phyloP scores from a whole-genome alignment of 2,797 vertebrate genomes.

The Gadopsis bispinosus region DNA sequence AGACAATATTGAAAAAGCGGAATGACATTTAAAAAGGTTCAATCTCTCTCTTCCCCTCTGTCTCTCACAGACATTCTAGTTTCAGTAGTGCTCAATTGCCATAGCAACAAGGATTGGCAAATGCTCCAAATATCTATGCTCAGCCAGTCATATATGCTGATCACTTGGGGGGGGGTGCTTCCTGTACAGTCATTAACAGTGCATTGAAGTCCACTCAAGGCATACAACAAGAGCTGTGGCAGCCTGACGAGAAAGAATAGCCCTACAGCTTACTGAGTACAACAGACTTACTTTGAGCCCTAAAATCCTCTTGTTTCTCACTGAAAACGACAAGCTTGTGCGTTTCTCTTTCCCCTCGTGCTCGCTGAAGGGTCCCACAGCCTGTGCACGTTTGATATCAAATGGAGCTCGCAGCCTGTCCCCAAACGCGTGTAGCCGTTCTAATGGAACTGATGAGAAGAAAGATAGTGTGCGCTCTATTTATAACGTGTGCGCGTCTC shows the following conservation, averaged over 20 bases:
- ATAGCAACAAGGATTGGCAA: conserved; percentile 74
- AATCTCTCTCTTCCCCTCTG: conserved; percentile 1
- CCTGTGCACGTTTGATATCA: not conserved
- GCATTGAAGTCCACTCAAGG: conserved; percentile 32
- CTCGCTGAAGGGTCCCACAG: not conserved
- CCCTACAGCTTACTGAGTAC: fast-evolving
- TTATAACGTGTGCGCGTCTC: conserved; percentile 67
- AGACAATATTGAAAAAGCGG: not conserved
- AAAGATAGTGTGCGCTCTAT: conserved; percentile 45
- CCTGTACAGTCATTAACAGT: not conserved
- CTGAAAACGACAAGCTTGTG: not conserved
- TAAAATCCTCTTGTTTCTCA: not conserved
- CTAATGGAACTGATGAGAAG: not conserved
- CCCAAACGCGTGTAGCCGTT: not conserved
- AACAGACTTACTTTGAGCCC: not conserved
- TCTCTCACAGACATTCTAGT: conserved; percentile 34
- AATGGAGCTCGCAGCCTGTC: not conserved
- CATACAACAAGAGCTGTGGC: not conserved
- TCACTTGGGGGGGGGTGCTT: no score
- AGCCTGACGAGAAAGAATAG: no score
- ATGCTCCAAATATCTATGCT: conserved; percentile 65
- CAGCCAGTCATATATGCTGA: conserved; percentile 46
- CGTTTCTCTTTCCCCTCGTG: not conserved
- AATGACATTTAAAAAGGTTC: not conserved
- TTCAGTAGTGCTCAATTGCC: conserved; percentile 68